Percentiles rank a stretch among this genome's conserved stretches.
These are phyloP conservation scores for Eucriotettix oculatus DNA, from an alignment of 2,888 invertebrate genomes.

Conservation along the genomic window DNA sequence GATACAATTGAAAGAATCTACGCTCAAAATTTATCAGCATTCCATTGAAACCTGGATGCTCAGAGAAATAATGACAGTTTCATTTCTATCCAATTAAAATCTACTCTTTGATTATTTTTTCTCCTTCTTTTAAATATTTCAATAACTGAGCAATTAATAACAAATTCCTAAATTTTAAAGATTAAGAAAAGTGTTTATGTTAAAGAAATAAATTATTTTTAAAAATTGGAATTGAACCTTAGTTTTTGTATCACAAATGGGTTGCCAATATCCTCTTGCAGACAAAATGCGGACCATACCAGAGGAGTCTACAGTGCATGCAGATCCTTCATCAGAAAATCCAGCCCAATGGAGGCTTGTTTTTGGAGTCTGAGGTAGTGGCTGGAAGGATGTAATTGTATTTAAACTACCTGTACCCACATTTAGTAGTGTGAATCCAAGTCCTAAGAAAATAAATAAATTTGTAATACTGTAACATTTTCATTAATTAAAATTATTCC, in stretches of 20 bases:
- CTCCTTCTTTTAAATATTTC: too few species aligned
- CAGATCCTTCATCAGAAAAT: slow-evolving; percentile 65
- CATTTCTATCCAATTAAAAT: too few species aligned
- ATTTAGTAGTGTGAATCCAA: slow-evolving; percentile 26
- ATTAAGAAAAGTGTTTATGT: too few species aligned
- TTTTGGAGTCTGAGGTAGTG: slow-evolving; percentile 47
- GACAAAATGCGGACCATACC: slow-evolving; percentile 61
- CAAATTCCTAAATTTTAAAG: not conserved
- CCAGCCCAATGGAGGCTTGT: slow-evolving; percentile 60
- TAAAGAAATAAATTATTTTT: too few species aligned
- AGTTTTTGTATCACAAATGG: slow-evolving; percentile 54
- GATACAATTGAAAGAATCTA: too few species aligned
- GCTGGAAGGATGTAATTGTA: slow-evolving; percentile 12
- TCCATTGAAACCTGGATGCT: too few species aligned
- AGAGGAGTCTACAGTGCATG: slow-evolving; percentile 55
- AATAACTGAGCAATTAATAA: not conserved
- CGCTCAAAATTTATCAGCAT: too few species aligned
- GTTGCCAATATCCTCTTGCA: slow-evolving; percentile 59
- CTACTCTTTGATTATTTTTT: too few species aligned
- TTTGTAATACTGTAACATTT: too few species aligned
- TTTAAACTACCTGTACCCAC: slow-evolving; percentile 7
- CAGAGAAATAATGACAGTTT: too few species aligned
- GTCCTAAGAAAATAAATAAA: slow-evolving; percentile 19
- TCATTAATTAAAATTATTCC: too few species aligned
- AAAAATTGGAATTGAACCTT: slow-evolving; percentile 31